Conservation (phyloP, 1,140 invertebrate species). For the Tetragnatha versicolor region DNA sequence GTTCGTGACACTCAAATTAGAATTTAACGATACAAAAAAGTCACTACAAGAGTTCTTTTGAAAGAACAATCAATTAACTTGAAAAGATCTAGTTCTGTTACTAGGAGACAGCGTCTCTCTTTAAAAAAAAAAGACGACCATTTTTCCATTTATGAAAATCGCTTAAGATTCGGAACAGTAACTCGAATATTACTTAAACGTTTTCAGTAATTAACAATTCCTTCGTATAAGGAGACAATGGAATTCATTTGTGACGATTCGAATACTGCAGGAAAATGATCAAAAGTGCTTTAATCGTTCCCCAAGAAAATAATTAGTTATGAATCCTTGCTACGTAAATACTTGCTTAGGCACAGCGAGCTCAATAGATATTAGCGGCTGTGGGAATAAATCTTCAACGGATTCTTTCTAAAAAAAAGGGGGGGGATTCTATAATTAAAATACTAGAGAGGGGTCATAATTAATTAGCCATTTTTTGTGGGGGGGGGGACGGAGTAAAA, state of each 20-base stretch:
- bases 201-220: not conserved
- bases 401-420: not conserved
- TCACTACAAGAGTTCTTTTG: too few relatives aligned
- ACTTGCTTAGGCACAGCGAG: too few relatives aligned
- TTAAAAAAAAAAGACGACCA: not conserved
- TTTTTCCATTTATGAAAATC: not conserved
- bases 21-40: too few relatives aligned
- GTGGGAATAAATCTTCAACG: too few relatives aligned
- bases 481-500: too few relatives aligned
- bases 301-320: not conserved
- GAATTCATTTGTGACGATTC: not conserved
- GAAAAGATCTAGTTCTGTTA: too few relatives aligned
- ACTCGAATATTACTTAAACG: too few relatives aligned
- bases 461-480: too few relatives aligned
- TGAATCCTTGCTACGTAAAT: not conserved
- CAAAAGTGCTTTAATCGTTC: not conserved
- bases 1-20: too few relatives aligned
- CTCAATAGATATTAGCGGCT: too few relatives aligned
- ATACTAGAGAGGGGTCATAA: not conserved
- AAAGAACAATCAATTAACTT: not conserved
- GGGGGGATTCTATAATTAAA: conserved; percentile 15
- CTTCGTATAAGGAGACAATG: not conserved
- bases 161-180: not conserved
- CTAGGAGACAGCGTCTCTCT: not conserved
- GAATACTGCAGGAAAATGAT: not conserved